phyloP scores from a whole-genome alignment of 1,140 invertebrate species.

The Nasonia giraulti region DNA sequence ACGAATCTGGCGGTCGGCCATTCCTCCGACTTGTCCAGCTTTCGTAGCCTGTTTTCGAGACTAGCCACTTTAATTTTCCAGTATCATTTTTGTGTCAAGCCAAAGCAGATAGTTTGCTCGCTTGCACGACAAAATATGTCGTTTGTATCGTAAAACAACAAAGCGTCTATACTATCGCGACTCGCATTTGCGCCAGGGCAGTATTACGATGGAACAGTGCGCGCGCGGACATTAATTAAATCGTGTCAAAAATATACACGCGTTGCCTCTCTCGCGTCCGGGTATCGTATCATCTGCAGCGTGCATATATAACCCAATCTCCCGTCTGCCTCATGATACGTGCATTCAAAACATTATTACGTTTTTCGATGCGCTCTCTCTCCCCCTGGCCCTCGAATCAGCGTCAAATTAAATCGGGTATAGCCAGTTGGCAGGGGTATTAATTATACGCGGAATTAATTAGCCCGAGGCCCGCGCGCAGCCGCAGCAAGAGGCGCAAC shows the following conservation, averaged over 20 bases:
- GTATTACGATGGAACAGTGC: not conserved
- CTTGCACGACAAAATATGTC: not conserved
- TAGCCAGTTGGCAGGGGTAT: conserved; percentile 44
- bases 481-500: not conserved
- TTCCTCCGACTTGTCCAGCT: not conserved
- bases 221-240: not conserved
- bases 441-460: conserved; percentile 57
- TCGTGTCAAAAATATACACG: not conserved
- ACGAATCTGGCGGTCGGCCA: not conserved
- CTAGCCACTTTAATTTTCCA: too few relatives aligned
- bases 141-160: not conserved
- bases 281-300: not conserved
- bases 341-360: not conserved
- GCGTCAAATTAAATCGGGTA: conserved; percentile 52
- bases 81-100: not conserved
- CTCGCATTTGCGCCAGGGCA: not conserved
- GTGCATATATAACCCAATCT: not conserved
- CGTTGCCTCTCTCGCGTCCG: not conserved
- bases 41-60: not conserved
- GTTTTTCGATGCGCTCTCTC: not conserved
- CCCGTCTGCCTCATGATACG: not conserved
- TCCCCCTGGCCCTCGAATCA: conserved; percentile 38
- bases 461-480: conserved; percentile 47
- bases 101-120: too few relatives aligned
- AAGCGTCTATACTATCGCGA: not conserved